These are phyloP conservation scores for Caranx ignobilis DNA, from an alignment of 2,113 vertebrate genomes.

Conservation along the genomic window DNA sequence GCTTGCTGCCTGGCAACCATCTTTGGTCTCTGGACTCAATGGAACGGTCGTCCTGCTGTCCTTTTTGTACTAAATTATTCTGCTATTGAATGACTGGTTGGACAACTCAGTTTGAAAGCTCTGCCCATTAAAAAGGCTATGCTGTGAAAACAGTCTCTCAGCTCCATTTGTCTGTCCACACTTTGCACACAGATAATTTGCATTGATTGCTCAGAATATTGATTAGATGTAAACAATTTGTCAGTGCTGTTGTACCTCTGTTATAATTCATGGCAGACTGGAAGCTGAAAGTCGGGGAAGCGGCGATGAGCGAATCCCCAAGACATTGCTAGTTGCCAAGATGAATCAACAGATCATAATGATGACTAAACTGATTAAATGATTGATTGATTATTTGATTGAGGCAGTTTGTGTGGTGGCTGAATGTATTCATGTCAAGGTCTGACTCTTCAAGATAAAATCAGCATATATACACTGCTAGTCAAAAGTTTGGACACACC, in stretches of 20 bases:
- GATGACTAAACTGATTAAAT: slow-evolving; percentile 37
- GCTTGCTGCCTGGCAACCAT: slow-evolving; percentile 37
- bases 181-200: slow-evolving; percentile 43
- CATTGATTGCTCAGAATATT: slow-evolving; percentile 50
- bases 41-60: neutral
- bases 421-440: neutral
- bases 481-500: no score
- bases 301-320: slow-evolving; percentile 24
- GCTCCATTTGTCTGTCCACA: slow-evolving; percentile 46
- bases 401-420: neutral
- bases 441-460: neutral
- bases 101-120: slow-evolving; percentile 48
- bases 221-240: slow-evolving; percentile 55
- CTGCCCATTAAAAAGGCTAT: slow-evolving; percentile 49
- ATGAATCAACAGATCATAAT: slow-evolving; percentile 5
- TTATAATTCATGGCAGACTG: slow-evolving; percentile 40
- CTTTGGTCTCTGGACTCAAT: neutral
- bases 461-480: neutral
- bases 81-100: slow-evolving; percentile 38
- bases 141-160: slow-evolving; percentile 42
- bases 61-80: slow-evolving; percentile 44
- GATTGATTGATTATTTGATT: no score
- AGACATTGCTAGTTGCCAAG: neutral
- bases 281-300: slow-evolving; percentile 29
- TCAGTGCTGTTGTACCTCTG: slow-evolving; percentile 32